phyloP scores from a whole-genome alignment of 2,113 vertebrate genomes.

The Eupsittula cactorum region DNA sequence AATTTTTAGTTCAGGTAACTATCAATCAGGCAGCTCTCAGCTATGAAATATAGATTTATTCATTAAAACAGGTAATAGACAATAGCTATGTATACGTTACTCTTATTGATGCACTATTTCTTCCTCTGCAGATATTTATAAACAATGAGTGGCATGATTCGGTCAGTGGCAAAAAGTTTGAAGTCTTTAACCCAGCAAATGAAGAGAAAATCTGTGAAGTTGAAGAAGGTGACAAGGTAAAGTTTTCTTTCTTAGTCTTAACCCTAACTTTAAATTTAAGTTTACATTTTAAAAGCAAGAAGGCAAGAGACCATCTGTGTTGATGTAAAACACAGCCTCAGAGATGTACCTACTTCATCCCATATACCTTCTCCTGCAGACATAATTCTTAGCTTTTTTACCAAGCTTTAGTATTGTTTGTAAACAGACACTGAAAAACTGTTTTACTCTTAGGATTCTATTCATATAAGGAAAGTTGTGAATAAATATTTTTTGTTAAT shows the following conservation, averaged over 20 bases:
- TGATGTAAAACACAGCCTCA: background rate
- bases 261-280: background rate
- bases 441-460: background rate
- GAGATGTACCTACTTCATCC: background rate
- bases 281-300: background rate
- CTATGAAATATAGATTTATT: background rate
- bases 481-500: background rate
- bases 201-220: constrained; percentile 86
- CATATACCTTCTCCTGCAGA: background rate
- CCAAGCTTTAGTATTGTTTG: background rate
- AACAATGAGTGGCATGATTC: constrained; percentile 88
- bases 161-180: constrained; percentile 82
- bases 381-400: background rate
- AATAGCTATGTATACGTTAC: background rate
- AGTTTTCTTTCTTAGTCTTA: background rate
- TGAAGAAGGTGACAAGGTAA: constrained; percentile 85
- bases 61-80: background rate
- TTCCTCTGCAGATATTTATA: constrained; percentile 83
- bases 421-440: background rate
- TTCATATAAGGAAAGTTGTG: background rate
- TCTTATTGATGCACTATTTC: background rate
- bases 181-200: constrained; percentile 82
- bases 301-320: background rate
- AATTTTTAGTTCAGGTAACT: background rate
- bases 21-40: background rate